Evolutionary conservation across 2,888 invertebrate genomes (phyloP), one percentile per base, ranked within the genome.

Genomic region (Caenorhabditis zanzibari): DNA sequence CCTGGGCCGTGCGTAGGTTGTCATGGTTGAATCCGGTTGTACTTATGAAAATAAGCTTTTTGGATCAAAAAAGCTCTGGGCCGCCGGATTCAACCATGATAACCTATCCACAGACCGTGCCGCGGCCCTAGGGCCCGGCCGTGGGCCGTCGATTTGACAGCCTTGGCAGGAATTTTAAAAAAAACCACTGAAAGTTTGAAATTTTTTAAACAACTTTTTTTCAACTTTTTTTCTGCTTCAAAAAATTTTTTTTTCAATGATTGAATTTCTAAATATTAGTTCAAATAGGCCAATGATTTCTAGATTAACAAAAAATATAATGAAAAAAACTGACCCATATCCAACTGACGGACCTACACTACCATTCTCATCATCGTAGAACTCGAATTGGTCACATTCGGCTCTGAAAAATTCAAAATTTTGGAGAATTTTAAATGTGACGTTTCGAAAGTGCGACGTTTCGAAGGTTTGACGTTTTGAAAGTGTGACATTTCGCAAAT

Each of bases 361-460:
- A 38, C 22, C 22, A 22, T 52, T 69, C 28, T 64, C n/a, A 56
- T 77, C 77, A n/a, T 63, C 59, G 4, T n/a, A 56, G 32, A 56
- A 79, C 24, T 66, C 79, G 38, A 83, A 72, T 19, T 79, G 66
- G 38, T 83, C 83, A 56, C 83, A 83, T 52, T 54, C 52, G 9
- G 41, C 5, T 52, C 75, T 76, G 35, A 22, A 59, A 56, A 38
- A 10, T 54, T 26, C 6, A 32, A 7, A 26, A 26, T 26, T 54
- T 54, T 16, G 4, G 2, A 22, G 24, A 1, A 14, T 4, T 4
- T 32, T 6, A 32, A 32, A 32, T 4, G 5, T 32, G 32, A 4
- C 7, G 0, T 9, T 14, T 24, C 4, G 1, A 0, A 3, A 9
- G n/a, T n/a, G n/a, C n/a, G n/a, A n/a, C n/a, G n/a, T 9, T 24